Percentiles rank a stretch among this genome's conserved stretches.
Evolutionary conservation across 2,888 invertebrate genomes (phyloP).

Genomic region (Andrena hattorfiana): DNA sequence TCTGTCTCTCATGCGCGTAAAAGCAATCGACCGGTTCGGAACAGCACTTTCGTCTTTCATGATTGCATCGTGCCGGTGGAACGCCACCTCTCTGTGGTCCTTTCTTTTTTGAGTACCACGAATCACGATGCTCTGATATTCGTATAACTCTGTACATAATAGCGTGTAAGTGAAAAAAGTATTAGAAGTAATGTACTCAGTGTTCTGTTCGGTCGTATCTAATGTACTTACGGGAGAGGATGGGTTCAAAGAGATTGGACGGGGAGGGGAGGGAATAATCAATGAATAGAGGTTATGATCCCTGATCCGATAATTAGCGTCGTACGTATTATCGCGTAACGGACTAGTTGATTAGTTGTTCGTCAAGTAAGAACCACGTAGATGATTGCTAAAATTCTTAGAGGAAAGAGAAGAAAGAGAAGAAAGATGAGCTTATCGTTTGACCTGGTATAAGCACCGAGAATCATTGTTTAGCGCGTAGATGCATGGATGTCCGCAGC

Average conservation of each 20-base stretch:
- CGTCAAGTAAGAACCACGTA: slow-evolving; percentile 43
- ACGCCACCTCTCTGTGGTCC: slow-evolving; percentile 47
- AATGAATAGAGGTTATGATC: slow-evolving; percentile 18
- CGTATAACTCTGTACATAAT: slow-evolving; percentile 69
- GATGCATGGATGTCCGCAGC: slow-evolving; percentile 35
- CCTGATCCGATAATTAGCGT: slow-evolving; percentile 25
- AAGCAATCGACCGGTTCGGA: slow-evolving; percentile 70
- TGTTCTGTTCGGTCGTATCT: slow-evolving; percentile 71
- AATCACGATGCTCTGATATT: slow-evolving; percentile 63
- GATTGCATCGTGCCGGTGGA: slow-evolving; percentile 59
- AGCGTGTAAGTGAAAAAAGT: slow-evolving; percentile 63
- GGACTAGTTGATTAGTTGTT: slow-evolving; percentile 43
- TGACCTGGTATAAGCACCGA: slow-evolving; percentile 40
- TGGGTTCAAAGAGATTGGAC: slow-evolving; percentile 44
- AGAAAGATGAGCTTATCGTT: slow-evolving; percentile 49
- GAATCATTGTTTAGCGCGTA: slow-evolving; percentile 63
- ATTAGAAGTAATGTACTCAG: slow-evolving; percentile 66
- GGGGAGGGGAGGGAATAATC: slow-evolving; percentile 32
- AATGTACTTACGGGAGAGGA: slow-evolving; percentile 68
- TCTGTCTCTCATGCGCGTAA: slow-evolving; percentile 55
- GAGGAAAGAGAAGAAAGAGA: slow-evolving; percentile 38
- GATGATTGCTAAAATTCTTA: slow-evolving; percentile 22
- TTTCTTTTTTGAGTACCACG: slow-evolving; percentile 38
- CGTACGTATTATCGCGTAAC: slow-evolving; percentile 20
- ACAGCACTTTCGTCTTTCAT: slow-evolving; percentile 73